Percentiles rank a stretch among this genome's conserved stretches.
These are phyloP conservation scores for Hylaea fasciaria DNA, from an alignment of 2,888 invertebrate species.

Conservation along the genomic window DNA sequence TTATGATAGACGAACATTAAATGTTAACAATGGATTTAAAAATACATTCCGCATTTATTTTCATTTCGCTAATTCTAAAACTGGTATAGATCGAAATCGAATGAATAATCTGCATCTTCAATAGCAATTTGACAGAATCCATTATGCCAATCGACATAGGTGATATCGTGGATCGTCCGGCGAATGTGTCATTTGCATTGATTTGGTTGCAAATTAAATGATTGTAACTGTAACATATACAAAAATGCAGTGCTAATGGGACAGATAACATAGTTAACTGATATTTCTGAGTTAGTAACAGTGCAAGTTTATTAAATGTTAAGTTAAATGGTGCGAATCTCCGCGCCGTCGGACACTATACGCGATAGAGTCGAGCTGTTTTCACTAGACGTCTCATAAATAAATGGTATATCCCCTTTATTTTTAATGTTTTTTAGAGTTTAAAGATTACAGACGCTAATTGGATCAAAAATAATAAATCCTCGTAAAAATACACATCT, in stretches of 20 bases:
- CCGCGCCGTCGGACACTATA: conserved; percentile 13
- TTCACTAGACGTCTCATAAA: neutral
- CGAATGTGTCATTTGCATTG: conserved; percentile 8
- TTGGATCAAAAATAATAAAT: conserved; percentile 1
- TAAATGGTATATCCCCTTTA: neutral
- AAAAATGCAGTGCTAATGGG: neutral
- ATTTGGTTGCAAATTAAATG: conserved; percentile 13
- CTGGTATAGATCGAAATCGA: conserved; percentile 9
- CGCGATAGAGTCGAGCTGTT: neutral
- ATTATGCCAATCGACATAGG: conserved; percentile 1
- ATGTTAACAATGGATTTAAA: conserved; percentile 18
- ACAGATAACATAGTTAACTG: neutral
- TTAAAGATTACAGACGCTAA: neutral
- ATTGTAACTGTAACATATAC: conserved; percentile 1
- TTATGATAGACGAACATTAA: conserved; percentile 18
- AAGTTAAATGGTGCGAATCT: conserved; percentile 4
- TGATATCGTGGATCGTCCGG: neutral
- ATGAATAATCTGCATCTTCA: conserved; percentile 5
- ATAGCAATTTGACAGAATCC: conserved; percentile 3
- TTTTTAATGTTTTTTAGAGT: neutral
- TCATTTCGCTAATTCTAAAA: neutral
- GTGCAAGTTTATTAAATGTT: neutral
- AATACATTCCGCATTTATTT: conserved; percentile 10
- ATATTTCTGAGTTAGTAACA: neutral
- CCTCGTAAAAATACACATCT: conserved; percentile 1